phyloP scores from a whole-genome alignment of 2,888 invertebrate species.

The Amorpha juglandis region DNA sequence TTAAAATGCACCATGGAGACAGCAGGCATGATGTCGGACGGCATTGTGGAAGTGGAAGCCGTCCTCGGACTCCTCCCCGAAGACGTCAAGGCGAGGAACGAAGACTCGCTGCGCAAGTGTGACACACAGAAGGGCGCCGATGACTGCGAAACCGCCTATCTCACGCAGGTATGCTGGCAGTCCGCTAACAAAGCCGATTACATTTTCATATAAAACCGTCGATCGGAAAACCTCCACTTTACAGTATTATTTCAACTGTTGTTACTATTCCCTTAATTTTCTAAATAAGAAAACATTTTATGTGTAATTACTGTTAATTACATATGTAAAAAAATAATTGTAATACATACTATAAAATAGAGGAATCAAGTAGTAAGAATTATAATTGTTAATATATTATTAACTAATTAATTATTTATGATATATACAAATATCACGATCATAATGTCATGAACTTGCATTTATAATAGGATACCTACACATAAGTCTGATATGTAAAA shows the following conservation, averaged over 20 bases:
- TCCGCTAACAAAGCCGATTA: constrained; percentile 60
- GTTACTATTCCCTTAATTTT: not conserved
- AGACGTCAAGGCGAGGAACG: constrained; percentile 54
- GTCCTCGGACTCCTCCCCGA: constrained; percentile 68
- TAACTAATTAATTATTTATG: not conserved
- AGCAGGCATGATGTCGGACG: constrained; percentile 72
- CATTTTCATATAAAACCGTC: constrained; percentile 60
- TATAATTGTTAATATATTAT: no score
- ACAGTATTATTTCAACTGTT: constrained; percentile 6
- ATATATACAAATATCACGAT: not conserved
- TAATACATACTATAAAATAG: no score
- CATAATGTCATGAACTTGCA: no score
- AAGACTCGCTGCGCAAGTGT: constrained; percentile 54
- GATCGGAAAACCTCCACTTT: not conserved
- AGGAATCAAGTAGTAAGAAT: no score
- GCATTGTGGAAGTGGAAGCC: constrained; percentile 68
- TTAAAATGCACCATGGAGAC: constrained; percentile 77
- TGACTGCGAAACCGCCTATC: constrained; percentile 72
- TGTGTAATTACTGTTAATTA: no score
- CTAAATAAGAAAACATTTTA: no score
- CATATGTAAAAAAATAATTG: no score
- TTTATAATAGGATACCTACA: not conserved
- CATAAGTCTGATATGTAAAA: no score
- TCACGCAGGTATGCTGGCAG: constrained; percentile 76
- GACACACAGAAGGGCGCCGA: constrained; percentile 67